A percentile compares a stretch with the other conserved stretches of the same genome.
phyloP scores from a whole-genome alignment of 2,113 vertebrate genomes.

The Ardeotis arabs region DNA sequence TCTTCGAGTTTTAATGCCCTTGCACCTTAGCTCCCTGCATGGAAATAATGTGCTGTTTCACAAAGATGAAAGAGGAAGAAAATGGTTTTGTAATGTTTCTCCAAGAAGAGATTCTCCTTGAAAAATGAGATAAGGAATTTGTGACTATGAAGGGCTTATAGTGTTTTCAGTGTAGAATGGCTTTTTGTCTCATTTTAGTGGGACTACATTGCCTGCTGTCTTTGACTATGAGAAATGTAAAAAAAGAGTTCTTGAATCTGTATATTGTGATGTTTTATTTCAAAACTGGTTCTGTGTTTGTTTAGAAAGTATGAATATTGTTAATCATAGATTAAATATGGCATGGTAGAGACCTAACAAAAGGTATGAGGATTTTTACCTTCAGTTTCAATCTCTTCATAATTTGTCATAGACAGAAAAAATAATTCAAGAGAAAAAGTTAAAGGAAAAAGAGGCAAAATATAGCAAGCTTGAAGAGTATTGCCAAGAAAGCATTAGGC shows the following conservation, averaged over 20 bases:
- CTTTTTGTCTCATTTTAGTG: background rate
- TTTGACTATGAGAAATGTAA: background rate
- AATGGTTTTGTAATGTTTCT: conserved; percentile 29
- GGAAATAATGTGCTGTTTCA: conserved; percentile 14
- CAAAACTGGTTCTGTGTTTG: background rate
- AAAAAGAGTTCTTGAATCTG: background rate
- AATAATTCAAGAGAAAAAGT: background rate
- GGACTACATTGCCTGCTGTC: background rate
- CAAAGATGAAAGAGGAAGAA: conserved; percentile 21
- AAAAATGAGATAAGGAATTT: background rate
- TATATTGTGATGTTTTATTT: background rate
- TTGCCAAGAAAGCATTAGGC: background rate
- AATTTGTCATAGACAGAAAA: background rate
- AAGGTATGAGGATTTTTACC: background rate
- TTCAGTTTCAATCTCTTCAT: background rate
- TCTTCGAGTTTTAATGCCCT: conserved; percentile 20
- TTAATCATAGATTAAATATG: background rate
- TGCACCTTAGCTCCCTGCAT: background rate
- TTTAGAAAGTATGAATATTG: background rate
- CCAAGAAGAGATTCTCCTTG: background rate
- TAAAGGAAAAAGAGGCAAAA: background rate
- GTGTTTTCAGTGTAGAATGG: background rate
- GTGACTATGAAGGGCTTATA: background rate
- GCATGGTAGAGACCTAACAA: background rate
- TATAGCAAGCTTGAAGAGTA: background rate